Conservation (phyloP, 2,888 invertebrate species). For the Gasteruption jaculator region DNA sequence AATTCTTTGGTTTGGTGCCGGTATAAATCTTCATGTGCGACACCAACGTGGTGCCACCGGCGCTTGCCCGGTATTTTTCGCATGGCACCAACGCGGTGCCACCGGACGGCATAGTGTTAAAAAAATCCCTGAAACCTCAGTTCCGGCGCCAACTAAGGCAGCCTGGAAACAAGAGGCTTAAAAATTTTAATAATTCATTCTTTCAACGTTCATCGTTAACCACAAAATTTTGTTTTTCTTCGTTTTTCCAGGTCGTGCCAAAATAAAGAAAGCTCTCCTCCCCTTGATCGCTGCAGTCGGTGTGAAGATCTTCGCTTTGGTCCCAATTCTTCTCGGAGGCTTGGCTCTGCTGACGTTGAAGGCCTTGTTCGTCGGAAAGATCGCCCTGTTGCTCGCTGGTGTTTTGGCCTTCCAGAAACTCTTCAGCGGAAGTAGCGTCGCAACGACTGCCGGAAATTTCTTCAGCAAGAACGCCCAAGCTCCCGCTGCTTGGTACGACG, state of each 20-base stretch:
- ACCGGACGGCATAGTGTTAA: too few relatives aligned
- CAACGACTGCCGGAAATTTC: slow-evolving; percentile 31
- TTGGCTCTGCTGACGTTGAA: slow-evolving; percentile 71
- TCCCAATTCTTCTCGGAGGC: slow-evolving; percentile 68
- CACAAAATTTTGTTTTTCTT: background rate
- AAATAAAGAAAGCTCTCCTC: slow-evolving; percentile 66
- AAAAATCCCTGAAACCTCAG: too few relatives aligned
- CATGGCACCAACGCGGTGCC: too few relatives aligned
- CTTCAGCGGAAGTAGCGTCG: slow-evolving; percentile 55
- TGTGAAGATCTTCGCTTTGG: slow-evolving; percentile 66
- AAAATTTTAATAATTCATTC: too few relatives aligned
- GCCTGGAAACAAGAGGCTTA: too few relatives aligned
- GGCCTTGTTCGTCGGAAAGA: slow-evolving; percentile 72
- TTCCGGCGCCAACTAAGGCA: too few relatives aligned
- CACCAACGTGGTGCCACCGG: too few relatives aligned
- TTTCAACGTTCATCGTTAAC: too few relatives aligned
- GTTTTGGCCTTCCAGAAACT: slow-evolving; percentile 68
- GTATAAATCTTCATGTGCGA: too few relatives aligned
- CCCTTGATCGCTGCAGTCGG: slow-evolving; percentile 68
- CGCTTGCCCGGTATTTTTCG: too few relatives aligned
- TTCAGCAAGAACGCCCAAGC: slow-evolving; percentile 37
- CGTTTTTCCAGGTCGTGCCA: slow-evolving; percentile 62
- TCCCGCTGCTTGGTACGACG: slow-evolving; percentile 27
- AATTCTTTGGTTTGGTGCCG: too few relatives aligned
- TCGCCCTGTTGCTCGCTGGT: slow-evolving; percentile 71